These are phyloP conservation scores for Noctua janthe DNA, from an alignment of 2,888 invertebrate species.

Conservation along the genomic window DNA sequence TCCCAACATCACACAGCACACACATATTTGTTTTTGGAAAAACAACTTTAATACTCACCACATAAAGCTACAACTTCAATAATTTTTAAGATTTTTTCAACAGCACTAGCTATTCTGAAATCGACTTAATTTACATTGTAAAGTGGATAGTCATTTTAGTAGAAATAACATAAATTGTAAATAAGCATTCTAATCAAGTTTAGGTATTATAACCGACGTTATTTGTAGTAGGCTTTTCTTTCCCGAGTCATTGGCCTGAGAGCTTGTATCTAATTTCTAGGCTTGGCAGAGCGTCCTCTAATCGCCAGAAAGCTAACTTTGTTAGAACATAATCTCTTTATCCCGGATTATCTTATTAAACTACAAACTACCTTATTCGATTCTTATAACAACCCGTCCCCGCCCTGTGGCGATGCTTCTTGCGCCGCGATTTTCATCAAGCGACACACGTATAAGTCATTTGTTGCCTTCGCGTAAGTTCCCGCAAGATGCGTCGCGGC, in stretches of 20 bases:
- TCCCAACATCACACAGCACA: background rate
- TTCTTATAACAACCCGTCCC: background rate
- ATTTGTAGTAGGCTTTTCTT: conserved; percentile 13
- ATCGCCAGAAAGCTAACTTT: background rate
- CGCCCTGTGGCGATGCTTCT: background rate
- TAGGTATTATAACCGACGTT: background rate
- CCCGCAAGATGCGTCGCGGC: background rate
- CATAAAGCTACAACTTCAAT: background rate
- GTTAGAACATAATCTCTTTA: background rate
- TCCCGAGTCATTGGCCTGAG: background rate
- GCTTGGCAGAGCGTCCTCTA: background rate
- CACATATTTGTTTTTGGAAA: background rate
- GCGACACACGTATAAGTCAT: background rate
- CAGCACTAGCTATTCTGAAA: background rate
- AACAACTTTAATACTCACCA: background rate
- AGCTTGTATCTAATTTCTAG: background rate
- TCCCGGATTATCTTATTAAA: conserved; percentile 11
- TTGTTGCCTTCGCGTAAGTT: background rate
- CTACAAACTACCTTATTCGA: background rate
- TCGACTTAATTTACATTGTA: background rate
- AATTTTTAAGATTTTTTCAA: background rate
- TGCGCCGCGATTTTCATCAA: background rate
- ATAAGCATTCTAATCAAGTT: background rate
- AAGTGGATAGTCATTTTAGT: background rate
- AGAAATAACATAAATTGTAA: background rate